phyloP scores from a whole-genome alignment of 2,797 vertebrate species.

The Benthosema pterotum region DNA sequence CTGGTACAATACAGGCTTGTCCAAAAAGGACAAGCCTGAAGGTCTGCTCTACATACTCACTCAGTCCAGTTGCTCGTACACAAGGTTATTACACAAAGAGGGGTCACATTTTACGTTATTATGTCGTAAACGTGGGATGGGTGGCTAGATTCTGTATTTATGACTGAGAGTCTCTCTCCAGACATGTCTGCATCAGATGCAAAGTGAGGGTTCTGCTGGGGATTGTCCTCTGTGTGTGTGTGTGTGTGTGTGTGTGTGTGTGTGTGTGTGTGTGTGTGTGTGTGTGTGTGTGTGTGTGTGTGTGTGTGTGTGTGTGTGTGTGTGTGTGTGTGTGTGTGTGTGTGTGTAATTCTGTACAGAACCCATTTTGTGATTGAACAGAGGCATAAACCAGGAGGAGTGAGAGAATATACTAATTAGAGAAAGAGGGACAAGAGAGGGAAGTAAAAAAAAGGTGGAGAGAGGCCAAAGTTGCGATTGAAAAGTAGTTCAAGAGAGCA shows the following conservation, averaged over 20 bases:
- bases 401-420: slow-evolving; percentile 14
- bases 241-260: slow-evolving; percentile 15
- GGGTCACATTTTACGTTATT: slow-evolving; percentile 6
- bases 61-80: not conserved
- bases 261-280: slow-evolving; percentile 4
- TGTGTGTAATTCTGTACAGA: slow-evolving; percentile 39
- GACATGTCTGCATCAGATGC: slow-evolving; percentile 41
- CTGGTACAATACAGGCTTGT: no score
- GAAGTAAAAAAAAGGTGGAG: no score
- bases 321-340: slow-evolving; percentile 35
- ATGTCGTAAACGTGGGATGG: slow-evolving; percentile 4
- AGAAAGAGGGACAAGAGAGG: slow-evolving; percentile 22
- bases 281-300: slow-evolving; percentile 12
- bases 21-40: no score
- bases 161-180: slow-evolving; percentile 25
- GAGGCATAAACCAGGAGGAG: slow-evolving; percentile 27
- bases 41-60: not conserved
- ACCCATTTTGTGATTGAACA: slow-evolving; percentile 59
- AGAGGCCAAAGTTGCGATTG: no score
- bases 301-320: slow-evolving; percentile 27
- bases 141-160: slow-evolving; percentile 20
- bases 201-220: slow-evolving; percentile 35
- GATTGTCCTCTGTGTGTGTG: slow-evolving; percentile 7
- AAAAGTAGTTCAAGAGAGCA: no score
- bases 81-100: not conserved